Evolutionary conservation across 2,888 invertebrate species (phyloP).

Genomic region (Bembecia ichneumoniformis): DNA sequence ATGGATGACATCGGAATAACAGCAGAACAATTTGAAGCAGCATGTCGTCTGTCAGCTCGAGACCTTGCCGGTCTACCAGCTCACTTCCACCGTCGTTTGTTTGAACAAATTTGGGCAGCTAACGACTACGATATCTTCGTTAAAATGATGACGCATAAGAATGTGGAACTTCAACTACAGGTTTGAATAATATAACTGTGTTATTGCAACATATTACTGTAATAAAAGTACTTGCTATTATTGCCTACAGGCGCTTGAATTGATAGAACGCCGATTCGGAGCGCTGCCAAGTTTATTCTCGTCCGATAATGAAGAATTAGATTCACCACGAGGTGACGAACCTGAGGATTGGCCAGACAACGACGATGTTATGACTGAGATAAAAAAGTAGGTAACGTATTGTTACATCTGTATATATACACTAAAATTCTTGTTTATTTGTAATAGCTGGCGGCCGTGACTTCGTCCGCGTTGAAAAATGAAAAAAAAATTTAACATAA

Average conservation of each 20-base stretch:
- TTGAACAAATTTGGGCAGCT: conserved; percentile 90
- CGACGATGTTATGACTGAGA: conserved; percentile 75
- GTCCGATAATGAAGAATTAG: conserved; percentile 49
- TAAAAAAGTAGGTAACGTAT: conserved; percentile 61
- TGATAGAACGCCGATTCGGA: conserved; percentile 85
- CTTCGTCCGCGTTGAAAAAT: too few species aligned
- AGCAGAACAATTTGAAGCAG: conserved; percentile 88
- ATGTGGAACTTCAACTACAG: conserved; percentile 88
- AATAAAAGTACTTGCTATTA: not conserved
- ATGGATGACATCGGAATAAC: conserved; percentile 94
- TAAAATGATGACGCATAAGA: conserved; percentile 93
- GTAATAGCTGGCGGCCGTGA: too few species aligned
- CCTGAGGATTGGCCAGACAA: conserved; percentile 54
- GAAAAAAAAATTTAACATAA: too few species aligned
- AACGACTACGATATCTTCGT: conserved; percentile 92
- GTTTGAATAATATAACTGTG: conserved; percentile 19
- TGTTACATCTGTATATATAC: not conserved
- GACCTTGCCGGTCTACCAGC: conserved; percentile 66
- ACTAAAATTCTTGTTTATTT: too few species aligned
- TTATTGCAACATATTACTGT: not conserved
- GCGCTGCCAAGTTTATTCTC: conserved; percentile 76
- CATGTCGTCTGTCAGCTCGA: conserved; percentile 74
- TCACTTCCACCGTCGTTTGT: conserved; percentile 74
- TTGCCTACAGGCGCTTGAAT: conserved; percentile 79
- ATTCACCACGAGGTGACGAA: conserved; percentile 41